Percentiles rank a stretch among this genome's conserved stretches.
Conservation (phyloP, 1,140 invertebrate genomes). For the Neodiprion pinetum region DNA sequence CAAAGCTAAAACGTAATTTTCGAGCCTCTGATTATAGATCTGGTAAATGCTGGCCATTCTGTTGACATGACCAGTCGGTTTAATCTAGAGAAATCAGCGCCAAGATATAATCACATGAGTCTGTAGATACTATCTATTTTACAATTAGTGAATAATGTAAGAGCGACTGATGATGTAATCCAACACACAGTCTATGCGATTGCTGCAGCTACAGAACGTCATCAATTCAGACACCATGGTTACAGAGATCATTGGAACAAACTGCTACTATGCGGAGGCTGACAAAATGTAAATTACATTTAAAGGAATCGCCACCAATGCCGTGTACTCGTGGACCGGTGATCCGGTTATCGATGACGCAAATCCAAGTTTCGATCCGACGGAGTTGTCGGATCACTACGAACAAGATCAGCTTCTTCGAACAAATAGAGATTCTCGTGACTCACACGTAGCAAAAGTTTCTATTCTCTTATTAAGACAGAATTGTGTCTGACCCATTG, state of each 20-base stretch:
- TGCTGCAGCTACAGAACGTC: background rate
- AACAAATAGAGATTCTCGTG: constrained; percentile 42
- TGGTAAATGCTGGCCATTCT: constrained; percentile 60
- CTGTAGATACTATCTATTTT: background rate
- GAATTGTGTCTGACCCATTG: background rate
- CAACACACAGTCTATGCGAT: background rate
- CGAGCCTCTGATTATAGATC: constrained; percentile 52
- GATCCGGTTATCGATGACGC: background rate
- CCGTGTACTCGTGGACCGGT: background rate
- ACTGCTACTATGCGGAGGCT: background rate
- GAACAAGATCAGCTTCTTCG: constrained; percentile 36
- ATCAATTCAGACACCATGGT: background rate
- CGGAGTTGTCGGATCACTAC: background rate
- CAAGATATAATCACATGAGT: constrained; percentile 47
- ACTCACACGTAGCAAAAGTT: constrained; percentile 14
- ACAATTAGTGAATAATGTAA: background rate
- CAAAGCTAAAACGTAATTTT: constrained; percentile 60
- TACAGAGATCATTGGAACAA: background rate
- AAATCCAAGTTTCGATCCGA: background rate
- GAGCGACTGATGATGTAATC: background rate
- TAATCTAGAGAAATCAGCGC: constrained; percentile 37
- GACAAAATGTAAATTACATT: background rate
- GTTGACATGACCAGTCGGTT: constrained; percentile 49
- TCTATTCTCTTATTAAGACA: background rate
- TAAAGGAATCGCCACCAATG: background rate